Base-by-base conservation (phyloP, 2,888 invertebrate genomes). In the Cecidostiba fungosa region DNA sequence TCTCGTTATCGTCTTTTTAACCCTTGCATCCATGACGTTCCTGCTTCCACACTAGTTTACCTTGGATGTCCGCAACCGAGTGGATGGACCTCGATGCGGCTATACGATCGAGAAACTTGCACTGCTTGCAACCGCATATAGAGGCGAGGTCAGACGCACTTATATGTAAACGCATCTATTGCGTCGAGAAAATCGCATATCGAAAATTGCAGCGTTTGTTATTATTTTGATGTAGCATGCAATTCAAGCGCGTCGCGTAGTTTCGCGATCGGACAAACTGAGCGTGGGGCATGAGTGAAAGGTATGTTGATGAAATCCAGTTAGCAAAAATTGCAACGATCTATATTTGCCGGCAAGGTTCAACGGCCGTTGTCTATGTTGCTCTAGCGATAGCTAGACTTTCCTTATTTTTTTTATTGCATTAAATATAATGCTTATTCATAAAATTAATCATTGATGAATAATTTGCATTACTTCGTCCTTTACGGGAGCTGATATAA, bases 31-130 rank as follows among this genome's bases (percentile, higher is more conserved):
- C 77, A 36, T n/a, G 77, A 59, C 39, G 23, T 12, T 43, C 23
- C 72, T 43, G 23, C 23, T 23, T 12, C 73, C 23, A 36, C 77
- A 77, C 77, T 77, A 59, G 77, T 77, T 77, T 59, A 59, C 77
- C 77, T 77, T 77, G 77, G 77, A 77, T 77, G 32, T 59, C 19
- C 14, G 59, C 73, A 77, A 36, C 32, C 59, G 23, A 39, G 23
- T 39, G 43, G 3, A 66, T 59, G 23, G 23, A 59, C 23, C 19
- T 5, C 19, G 4, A 36, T 16, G 36, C 36, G 36, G 36, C 70
- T 26, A 14, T 10, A 5, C 23, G 23, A 72, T 36, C 72, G 23
- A 23, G 72, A n/a, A 43, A 72, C 72, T 72, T 23, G 23, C 23
- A 43, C 12, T 1, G 54, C 54, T 54, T n/a, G n/a, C 19, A 54